These are phyloP conservation scores for Zaprionus capensis DNA, from an alignment of 1,140 invertebrate genomes.

Conservation along the genomic window DNA sequence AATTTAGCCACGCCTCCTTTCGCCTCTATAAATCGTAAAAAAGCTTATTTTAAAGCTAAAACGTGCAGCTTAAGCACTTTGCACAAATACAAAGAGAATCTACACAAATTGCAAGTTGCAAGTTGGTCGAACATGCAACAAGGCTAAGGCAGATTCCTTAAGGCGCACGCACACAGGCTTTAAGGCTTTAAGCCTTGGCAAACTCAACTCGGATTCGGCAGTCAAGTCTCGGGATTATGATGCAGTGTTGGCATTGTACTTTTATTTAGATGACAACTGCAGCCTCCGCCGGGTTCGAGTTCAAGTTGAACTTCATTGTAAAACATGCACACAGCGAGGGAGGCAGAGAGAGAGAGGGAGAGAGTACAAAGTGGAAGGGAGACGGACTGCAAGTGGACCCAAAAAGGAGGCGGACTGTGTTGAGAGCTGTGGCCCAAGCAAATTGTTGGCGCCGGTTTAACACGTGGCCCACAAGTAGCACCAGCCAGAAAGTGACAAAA, in stretches of 20 bases:
- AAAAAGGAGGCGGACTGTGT: background rate
- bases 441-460: conserved; percentile 13
- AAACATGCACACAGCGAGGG: background rate
- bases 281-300: conserved; percentile 6
- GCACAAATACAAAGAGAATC: no score
- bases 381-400: background rate
- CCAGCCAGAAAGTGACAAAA: background rate
- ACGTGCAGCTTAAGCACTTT: no score
- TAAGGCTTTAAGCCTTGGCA: background rate
- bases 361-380: background rate
- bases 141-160: background rate
- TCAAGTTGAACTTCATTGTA: conserved; percentile 18
- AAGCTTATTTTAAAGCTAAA: no score
- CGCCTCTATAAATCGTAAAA: no score
- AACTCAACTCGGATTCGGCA: conserved; percentile 18
- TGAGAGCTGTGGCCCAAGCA: conserved; percentile 9
- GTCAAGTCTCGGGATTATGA: conserved; percentile 16
- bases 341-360: background rate
- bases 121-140: background rate
- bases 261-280: conserved; percentile 27
- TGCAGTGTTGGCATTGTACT: conserved; percentile 21
- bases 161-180: background rate
- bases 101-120: background rate
- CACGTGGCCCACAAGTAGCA: conserved; percentile 3
- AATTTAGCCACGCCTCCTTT: no score